phyloP scores from a whole-genome alignment of 1,140 invertebrate species.

The Sarcophaga peregrina region DNA sequence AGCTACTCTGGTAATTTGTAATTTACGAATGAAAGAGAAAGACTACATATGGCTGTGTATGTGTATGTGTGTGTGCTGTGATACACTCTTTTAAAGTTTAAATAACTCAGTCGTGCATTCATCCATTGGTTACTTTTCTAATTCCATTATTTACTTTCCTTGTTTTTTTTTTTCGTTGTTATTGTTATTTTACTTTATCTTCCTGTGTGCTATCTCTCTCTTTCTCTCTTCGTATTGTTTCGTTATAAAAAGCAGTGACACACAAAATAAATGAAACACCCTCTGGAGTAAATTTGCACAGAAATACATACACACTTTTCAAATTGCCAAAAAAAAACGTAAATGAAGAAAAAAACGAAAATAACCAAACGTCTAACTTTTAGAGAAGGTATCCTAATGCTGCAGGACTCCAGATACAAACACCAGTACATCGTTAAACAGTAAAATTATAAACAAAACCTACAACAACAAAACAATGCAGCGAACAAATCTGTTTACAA shows the following conservation, averaged over 20 bases:
- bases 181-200: too few species aligned
- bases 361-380: too few species aligned
- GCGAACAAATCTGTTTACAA: too few species aligned
- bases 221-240: background rate
- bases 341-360: too few species aligned
- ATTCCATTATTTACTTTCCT: background rate
- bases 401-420: too few species aligned
- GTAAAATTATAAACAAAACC: too few species aligned
- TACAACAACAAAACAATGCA: too few species aligned
- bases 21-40: background rate
- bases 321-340: background rate
- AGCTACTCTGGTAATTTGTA: conserved; percentile 17
- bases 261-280: conserved; percentile 18
- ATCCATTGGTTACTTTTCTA: conserved; percentile 24
- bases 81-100: conserved; percentile 3
- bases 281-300: background rate
- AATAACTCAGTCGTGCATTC: conserved; percentile 22
- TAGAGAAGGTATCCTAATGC: too few species aligned
- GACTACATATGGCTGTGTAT: background rate
- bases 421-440: too few species aligned
- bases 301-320: background rate
- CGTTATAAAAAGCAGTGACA: background rate
- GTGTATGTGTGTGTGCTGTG: background rate
- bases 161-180: background rate
- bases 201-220: background rate